Conservation (phyloP, 2,888 invertebrate genomes). For the Euzetes globulus region DNA sequence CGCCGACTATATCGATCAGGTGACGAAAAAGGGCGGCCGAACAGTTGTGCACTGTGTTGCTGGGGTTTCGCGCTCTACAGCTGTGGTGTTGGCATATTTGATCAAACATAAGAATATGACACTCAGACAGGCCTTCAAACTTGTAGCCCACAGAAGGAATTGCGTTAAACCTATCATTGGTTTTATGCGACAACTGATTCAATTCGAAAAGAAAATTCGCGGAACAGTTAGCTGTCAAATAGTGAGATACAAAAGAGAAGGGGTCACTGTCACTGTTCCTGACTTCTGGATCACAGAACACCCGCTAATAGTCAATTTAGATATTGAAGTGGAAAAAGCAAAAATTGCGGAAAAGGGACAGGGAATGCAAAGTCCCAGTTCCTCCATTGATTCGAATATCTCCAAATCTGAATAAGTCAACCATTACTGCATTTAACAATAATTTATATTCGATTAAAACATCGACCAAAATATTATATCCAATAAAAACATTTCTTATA, state of each 20-base stretch:
- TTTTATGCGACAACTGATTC: slow-evolving; percentile 79
- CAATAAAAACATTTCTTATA: no score
- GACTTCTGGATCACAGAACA: slow-evolving; percentile 59
- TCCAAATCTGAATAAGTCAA: no score
- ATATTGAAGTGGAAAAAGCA: background rate
- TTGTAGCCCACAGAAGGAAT: slow-evolving; percentile 63
- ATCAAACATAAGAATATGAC: slow-evolving; percentile 73
- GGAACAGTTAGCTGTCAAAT: slow-evolving; percentile 64
- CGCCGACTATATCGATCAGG: slow-evolving; percentile 11
- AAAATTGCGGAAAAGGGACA: background rate
- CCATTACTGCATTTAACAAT: no score
- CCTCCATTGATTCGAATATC: no score
- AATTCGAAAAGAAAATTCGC: slow-evolving; percentile 65
- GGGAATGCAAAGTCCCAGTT: no score
- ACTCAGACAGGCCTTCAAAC: slow-evolving; percentile 67
- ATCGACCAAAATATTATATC: no score
- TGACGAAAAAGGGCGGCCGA: background rate
- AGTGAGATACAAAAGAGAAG: slow-evolving; percentile 52
- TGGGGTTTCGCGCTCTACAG: slow-evolving; percentile 64
- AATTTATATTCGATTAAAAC: no score
- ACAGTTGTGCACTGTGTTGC: slow-evolving; percentile 64
- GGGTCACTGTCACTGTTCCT: slow-evolving; percentile 60
- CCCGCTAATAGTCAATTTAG: background rate
- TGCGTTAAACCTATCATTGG: slow-evolving; percentile 82
- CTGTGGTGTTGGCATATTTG: slow-evolving; percentile 60